Base-by-base conservation (phyloP, 2,113 vertebrate species). In the Nematolebias whitei region DNA sequence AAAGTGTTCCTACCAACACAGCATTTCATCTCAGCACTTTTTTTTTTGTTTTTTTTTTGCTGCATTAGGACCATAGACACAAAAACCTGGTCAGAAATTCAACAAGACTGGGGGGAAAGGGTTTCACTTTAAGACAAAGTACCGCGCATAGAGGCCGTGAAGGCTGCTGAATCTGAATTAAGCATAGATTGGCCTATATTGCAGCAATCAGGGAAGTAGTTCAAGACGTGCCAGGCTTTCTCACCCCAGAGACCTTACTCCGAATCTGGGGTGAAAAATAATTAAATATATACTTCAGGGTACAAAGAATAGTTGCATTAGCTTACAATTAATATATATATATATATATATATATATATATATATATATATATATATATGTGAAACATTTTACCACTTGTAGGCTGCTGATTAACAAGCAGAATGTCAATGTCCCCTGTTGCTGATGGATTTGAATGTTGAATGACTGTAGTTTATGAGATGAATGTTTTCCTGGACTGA, bases 161-260 rank as follows among this genome's bases (percentile, higher is more conserved):
- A 80, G 79, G 74, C 76, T 74, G 80, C 50, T 75, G 84, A 88
- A 85, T 87, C 71, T 86, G 84, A 89, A 88, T 86, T 87, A 90
- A 90, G 87, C 87, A 87, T 89, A 91, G 88, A 90, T 91, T 91
- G 90, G 85, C 89, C 88, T 91, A 91, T 89, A 91, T 92, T 88
- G 77, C 79, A 65, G 57, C 70, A 74, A 61, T 66, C 57, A 23
- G 75, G 74, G 78, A 86, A 81, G 66, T 85, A 83, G 82, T 90
- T 88, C 83, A 88, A 85, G 80, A 87, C 66, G 69, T 88, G 85
- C 79, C 82, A 61, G 71, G 54, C 80, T 82, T 63, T 43, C 39
- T 71, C 66, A 74, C 79, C 69, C 71, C 4, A 52, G 45, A 66
- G 60, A 71, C 64, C 24, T 64, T 5, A 41, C 65, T 69, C 56